A percentile compares a stretch with the other conserved stretches of the same genome.
These are phyloP conservation scores for Caenorhabditis sulstoni DNA, from an alignment of 2,888 invertebrate genomes.

Conservation along the genomic window DNA sequence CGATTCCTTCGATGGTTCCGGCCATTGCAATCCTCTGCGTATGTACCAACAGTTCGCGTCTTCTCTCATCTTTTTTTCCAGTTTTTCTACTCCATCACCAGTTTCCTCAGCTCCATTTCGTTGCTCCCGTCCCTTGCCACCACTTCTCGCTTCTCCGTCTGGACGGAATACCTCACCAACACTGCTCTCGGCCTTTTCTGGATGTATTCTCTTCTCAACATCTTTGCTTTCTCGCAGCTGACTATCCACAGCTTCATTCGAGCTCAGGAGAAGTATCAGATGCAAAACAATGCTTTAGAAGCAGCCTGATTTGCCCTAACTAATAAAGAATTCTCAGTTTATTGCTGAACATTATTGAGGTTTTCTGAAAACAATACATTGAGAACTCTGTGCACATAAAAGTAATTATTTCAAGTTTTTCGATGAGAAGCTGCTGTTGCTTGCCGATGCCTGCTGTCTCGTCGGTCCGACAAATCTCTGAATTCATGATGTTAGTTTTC, in stretches of 20 bases:
- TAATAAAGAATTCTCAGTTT: neutral
- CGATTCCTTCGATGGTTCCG: slow-evolving; percentile 19
- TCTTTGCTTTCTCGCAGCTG: slow-evolving; percentile 17
- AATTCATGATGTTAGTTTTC: too few species aligned
- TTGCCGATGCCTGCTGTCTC: neutral
- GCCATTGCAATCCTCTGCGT: slow-evolving; percentile 3
- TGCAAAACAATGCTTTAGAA: neutral
- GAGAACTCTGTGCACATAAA: neutral
- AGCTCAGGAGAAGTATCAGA: slow-evolving; percentile 36
- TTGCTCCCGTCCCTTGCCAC: slow-evolving; percentile 26
- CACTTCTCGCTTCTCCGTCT: neutral
- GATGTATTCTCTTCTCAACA: slow-evolving; percentile 46
- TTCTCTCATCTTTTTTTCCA: slow-evolving; percentile 3
- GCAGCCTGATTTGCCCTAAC: neutral
- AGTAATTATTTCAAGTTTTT: neutral
- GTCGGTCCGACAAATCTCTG: slow-evolving; percentile 3
- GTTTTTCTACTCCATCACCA: slow-evolving; percentile 20
- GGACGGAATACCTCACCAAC: slow-evolving; percentile 30
- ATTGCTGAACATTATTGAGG: neutral
- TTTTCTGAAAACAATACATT: neutral
- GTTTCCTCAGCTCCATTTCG: slow-evolving; percentile 25
- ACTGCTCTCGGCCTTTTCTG: slow-evolving; percentile 23
- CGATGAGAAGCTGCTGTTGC: neutral
- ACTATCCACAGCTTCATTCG: slow-evolving; percentile 13
- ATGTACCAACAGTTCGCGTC: neutral